phyloP scores from a whole-genome alignment of 2,888 invertebrate genomes.

The Sminthurinus aureus region DNA sequence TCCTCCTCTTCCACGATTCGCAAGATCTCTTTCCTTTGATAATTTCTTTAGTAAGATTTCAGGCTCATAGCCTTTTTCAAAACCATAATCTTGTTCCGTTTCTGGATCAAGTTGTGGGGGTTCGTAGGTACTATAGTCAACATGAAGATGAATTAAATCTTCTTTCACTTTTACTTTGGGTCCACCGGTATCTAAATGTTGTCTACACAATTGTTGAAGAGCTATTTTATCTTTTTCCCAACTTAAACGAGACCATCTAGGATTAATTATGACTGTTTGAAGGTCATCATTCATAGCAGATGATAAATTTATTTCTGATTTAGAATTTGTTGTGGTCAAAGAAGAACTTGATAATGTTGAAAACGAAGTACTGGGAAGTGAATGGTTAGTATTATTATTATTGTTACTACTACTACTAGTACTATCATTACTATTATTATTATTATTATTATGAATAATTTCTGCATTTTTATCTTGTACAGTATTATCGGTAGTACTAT shows the following conservation, averaged over 20 bases:
- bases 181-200: constrained; percentile 43
- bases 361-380: too few species aligned
- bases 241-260: constrained; percentile 46
- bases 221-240: constrained; percentile 37
- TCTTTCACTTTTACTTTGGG: constrained; percentile 46
- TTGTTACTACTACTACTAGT: not conserved
- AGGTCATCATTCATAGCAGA: constrained; percentile 41
- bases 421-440: not conserved
- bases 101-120: constrained; percentile 42
- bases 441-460: not conserved
- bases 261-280: constrained; percentile 44
- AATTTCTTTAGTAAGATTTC: not conserved
- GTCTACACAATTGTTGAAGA: constrained; percentile 37
- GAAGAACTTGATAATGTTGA: too few species aligned
- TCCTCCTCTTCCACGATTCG: not conserved
- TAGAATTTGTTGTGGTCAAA: too few species aligned
- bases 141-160: constrained; percentile 44
- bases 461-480: not conserved
- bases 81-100: constrained; percentile 49
- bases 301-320: constrained; percentile 17
- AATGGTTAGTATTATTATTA: not conserved
- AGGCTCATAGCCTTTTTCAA: constrained; percentile 50
- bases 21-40: not conserved
- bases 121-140: constrained; percentile 50
- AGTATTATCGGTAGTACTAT: not conserved